A percentile compares a stretch with the other conserved stretches of the same genome.
These are phyloP conservation scores for Drosophila kanapiae DNA, from an alignment of 1,140 invertebrate genomes.

Conservation along the genomic window DNA sequence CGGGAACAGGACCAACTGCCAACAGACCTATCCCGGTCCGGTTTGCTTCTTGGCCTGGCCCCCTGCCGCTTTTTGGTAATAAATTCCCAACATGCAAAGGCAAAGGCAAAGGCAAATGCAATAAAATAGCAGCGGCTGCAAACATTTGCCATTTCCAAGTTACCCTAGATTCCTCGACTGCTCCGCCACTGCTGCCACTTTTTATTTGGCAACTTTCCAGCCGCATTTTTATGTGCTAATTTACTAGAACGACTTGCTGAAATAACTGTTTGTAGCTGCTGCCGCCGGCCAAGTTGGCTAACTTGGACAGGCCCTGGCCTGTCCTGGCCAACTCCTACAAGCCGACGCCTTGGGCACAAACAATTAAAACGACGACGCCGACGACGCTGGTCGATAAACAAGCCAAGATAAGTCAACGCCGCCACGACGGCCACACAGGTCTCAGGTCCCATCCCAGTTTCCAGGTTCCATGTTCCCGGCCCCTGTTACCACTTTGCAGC, in stretches of 20 bases:
- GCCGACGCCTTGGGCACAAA: slow-evolving; percentile 68
- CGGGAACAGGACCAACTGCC: slow-evolving; percentile 46
- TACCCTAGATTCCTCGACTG: slow-evolving; percentile 72
- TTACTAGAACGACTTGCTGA: slow-evolving; percentile 68
- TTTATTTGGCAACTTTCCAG: slow-evolving; percentile 73
- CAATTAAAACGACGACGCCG: slow-evolving; percentile 72
- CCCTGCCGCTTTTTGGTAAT: slow-evolving; percentile 54
- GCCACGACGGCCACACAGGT: slow-evolving; percentile 67
- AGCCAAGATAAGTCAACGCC: slow-evolving; percentile 68
- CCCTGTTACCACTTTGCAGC: slow-evolving; percentile 38
- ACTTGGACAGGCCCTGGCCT: slow-evolving; percentile 8
- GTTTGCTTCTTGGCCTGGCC: slow-evolving; percentile 8
- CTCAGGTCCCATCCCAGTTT: neutral
- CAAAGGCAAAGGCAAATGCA: slow-evolving; percentile 37
- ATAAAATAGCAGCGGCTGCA: slow-evolving; percentile 76
- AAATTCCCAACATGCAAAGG: slow-evolving; percentile 79
- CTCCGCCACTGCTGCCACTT: slow-evolving; percentile 8
- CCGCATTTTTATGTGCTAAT: slow-evolving; percentile 67
- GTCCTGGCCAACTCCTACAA: slow-evolving; percentile 62
- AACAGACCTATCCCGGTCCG: slow-evolving; percentile 22
- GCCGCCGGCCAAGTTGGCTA: slow-evolving; percentile 6
- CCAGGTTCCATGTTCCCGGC: neutral
- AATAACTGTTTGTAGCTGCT: slow-evolving; percentile 64
- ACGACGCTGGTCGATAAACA: slow-evolving; percentile 67
- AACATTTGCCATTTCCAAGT: slow-evolving; percentile 64